Conservation (phyloP, 2,113 vertebrate species). For the Lasiurus borealis region DNA sequence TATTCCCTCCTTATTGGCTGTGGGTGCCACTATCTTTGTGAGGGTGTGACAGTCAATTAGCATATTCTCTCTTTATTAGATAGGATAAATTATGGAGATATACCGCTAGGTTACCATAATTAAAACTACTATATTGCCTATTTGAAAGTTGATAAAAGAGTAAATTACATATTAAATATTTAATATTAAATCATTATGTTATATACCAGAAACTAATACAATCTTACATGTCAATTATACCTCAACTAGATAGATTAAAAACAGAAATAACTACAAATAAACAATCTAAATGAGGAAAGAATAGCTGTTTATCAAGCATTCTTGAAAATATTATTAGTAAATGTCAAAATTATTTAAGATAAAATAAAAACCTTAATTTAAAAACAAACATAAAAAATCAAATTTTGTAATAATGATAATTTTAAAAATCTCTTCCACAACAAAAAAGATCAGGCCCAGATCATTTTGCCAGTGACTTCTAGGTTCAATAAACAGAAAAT, state of each 20-base stretch:
- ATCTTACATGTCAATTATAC: not conserved
- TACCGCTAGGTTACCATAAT: not conserved
- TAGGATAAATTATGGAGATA: not conserved
- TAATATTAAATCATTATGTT: not conserved
- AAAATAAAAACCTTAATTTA: conserved; percentile 19
- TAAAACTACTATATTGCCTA: not conserved
- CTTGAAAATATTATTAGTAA: not conserved
- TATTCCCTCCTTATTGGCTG: too few species aligned
- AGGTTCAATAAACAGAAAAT: not conserved
- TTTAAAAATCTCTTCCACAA: not conserved
- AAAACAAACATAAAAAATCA: not conserved
- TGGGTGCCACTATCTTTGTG: too few species aligned
- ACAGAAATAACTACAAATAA: not conserved
- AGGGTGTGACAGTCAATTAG: too few species aligned
- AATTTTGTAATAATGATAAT: not conserved
- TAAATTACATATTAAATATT: not conserved
- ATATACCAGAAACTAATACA: not conserved
- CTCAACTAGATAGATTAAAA: not conserved
- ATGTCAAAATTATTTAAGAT: not conserved
- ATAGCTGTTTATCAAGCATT: not conserved
- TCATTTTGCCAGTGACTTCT: not conserved
- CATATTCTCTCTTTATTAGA: too few species aligned
- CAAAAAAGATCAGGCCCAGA: not conserved
- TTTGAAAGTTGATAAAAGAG: not conserved
- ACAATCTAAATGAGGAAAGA: not conserved